Evolutionary conservation across 1,140 invertebrate species (phyloP).

Genomic region (Hypsibius dujardini): DNA sequence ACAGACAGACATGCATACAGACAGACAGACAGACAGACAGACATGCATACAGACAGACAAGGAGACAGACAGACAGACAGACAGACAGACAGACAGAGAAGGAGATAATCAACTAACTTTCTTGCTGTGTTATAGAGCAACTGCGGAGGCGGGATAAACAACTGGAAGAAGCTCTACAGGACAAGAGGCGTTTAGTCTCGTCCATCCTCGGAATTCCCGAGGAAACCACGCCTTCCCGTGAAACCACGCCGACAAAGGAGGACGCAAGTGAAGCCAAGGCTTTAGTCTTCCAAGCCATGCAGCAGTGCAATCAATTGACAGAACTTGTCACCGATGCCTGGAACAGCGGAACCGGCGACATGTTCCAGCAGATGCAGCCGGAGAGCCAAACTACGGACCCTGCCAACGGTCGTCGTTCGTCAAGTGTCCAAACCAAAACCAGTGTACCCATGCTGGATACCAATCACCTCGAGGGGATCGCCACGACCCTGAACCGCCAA

Average conservation of each 20-base stretch:
- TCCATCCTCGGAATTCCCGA: constrained; percentile 41
- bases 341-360: neutral
- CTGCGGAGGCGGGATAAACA: constrained; percentile 50
- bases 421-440: neutral
- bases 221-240: neutral
- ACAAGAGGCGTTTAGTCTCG: constrained; percentile 54
- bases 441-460: neutral
- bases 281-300: neutral
- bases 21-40: no score
- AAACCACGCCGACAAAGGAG: neutral
- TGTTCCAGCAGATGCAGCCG: neutral
- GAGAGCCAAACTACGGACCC: neutral
- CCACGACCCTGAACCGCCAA: neutral
- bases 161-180: constrained; percentile 48
- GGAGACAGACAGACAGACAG: no score
- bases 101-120: no score
- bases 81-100: no score
- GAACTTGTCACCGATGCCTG: neutral
- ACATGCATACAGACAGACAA: no score
- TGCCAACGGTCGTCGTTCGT: neutral
- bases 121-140: constrained; percentile 38
- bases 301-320: neutral
- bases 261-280: neutral
- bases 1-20: no score
- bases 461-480: neutral